phyloP scores from a whole-genome alignment of 2,888 invertebrate genomes.

The Oscheius sp. region DNA sequence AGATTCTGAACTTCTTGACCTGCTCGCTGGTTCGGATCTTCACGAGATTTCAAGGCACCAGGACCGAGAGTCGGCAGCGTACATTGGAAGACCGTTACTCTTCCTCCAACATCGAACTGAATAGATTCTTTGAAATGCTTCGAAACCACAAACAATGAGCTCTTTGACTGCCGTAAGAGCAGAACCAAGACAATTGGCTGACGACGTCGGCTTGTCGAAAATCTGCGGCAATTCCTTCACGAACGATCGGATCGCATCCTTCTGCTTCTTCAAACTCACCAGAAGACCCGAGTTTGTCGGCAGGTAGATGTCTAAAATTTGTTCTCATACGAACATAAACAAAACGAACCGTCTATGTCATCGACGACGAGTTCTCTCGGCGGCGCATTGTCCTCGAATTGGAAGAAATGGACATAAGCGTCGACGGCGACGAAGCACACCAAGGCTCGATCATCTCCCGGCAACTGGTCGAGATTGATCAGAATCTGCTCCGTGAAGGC shows the following conservation, averaged over 20 bases:
- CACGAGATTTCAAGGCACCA: conserved; percentile 86
- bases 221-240: conserved; percentile 79
- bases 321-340: conserved; percentile 9
- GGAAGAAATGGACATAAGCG: conserved; percentile 91
- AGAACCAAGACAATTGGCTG: conserved; percentile 88
- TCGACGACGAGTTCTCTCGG: conserved; percentile 80
- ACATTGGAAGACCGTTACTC: conserved; percentile 93
- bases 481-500: conserved; percentile 85
- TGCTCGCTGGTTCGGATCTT: conserved; percentile 87
- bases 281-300: conserved; percentile 92
- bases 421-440: conserved; percentile 86
- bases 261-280: conserved; percentile 88
- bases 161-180: conserved; percentile 92
- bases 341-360: conserved; percentile 85
- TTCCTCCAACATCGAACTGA: conserved; percentile 89
- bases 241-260: conserved; percentile 76
- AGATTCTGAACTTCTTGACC: conserved; percentile 82
- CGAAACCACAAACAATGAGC: conserved; percentile 81
- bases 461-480: conserved; percentile 86
- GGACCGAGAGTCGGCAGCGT: conserved; percentile 83
- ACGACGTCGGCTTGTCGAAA: conserved; percentile 78
- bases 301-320: conserved; percentile 85
- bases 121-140: conserved; percentile 7
- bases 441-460: conserved; percentile 92
- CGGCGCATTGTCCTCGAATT: conserved; percentile 65